Evolutionary conservation across 2,113 vertebrate genomes (phyloP).

Genomic region (Cervus canadensis): DNA sequence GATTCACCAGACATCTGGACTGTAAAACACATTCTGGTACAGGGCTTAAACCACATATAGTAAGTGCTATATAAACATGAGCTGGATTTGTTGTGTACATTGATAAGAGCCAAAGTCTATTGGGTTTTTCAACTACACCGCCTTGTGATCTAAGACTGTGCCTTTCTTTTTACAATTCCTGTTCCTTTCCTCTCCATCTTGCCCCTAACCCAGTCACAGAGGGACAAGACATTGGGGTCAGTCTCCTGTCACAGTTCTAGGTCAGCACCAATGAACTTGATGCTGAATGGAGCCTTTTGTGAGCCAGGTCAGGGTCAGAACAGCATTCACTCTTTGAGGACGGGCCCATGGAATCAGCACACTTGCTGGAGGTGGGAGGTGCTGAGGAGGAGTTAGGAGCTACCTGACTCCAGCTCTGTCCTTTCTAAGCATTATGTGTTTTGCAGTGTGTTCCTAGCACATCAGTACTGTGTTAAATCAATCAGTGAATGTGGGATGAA

Average conservation of each 20-base stretch:
- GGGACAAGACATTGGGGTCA: not conserved
- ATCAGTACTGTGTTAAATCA: not conserved
- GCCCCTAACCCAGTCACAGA: not conserved
- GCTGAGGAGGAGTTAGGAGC: not conserved
- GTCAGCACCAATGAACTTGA: not conserved
- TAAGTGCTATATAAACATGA: not conserved
- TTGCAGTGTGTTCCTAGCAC: not conserved
- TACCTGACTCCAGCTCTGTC: not conserved
- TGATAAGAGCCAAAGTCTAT: not conserved
- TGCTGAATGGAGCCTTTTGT: not conserved
- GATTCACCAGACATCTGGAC: not conserved
- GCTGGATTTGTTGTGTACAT: not conserved
- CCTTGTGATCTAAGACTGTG: not conserved
- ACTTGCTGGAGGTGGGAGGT: not conserved
- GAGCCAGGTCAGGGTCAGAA: not conserved
- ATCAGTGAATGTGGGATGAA: not conserved
- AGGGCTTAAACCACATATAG: not conserved
- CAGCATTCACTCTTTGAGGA: not conserved
- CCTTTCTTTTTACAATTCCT: not conserved
- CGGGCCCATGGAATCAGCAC: not conserved
- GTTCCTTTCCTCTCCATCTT: not conserved
- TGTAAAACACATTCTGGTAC: not conserved
- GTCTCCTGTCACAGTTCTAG: not conserved
- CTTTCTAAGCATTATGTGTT: not conserved
- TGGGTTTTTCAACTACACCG: not conserved